A percentile compares a stretch with the other conserved stretches of the same genome.
phyloP scores from a whole-genome alignment of 2,888 invertebrate species.

The Ophonus ardosiacus region DNA sequence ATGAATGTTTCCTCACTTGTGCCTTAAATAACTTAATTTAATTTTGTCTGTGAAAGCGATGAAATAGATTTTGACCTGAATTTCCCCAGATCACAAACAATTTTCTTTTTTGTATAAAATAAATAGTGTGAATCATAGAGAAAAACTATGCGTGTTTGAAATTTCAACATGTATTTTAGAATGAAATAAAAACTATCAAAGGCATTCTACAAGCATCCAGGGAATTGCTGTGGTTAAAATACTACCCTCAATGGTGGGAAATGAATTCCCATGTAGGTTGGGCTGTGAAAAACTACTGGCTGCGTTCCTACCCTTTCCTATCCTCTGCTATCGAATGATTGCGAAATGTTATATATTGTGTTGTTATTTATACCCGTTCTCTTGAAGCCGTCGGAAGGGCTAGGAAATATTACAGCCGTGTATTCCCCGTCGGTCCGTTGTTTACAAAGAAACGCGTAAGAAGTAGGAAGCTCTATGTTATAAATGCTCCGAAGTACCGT shows the following conservation, averaged over 20 bases:
- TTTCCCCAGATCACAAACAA: no score
- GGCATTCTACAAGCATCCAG: not conserved
- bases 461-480: constrained; percentile 60
- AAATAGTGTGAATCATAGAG: not conserved
- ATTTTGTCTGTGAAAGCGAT: no score
- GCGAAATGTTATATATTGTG: constrained; percentile 64
- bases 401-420: constrained; percentile 62
- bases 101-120: no score
- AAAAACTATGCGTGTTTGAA: not conserved
- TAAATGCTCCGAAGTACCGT: constrained; percentile 60
- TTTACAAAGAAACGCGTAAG: constrained; percentile 61
- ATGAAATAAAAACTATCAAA: not conserved
- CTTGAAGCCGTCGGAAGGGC: constrained; percentile 61
- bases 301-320: not conserved
- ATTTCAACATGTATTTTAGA: not conserved
- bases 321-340: constrained; percentile 52
- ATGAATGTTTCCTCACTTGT: no score
- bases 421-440: constrained; percentile 59
- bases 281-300: constrained; percentile 35
- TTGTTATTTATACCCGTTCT: constrained; percentile 63
- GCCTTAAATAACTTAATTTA: no score
- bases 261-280: constrained; percentile 51
- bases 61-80: no score
- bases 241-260: constrained; percentile 45
- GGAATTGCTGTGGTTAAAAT: constrained; percentile 48